These are phyloP conservation scores for Scomberomorus guttatus DNA, from an alignment of 2,797 vertebrate species.

Conservation along the genomic window DNA sequence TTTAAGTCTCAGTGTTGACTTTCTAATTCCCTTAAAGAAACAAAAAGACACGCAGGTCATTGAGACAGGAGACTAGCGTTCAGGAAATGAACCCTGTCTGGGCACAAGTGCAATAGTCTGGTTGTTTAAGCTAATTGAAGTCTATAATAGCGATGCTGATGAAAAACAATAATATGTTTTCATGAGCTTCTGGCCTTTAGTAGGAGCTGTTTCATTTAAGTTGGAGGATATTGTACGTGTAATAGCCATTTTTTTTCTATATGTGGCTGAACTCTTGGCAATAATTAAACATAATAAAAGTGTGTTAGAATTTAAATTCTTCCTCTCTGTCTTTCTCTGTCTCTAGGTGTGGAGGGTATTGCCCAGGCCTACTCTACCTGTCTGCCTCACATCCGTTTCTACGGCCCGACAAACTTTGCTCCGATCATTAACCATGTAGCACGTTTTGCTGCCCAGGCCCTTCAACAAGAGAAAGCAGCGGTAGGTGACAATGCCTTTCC, in stretches of 20 bases:
- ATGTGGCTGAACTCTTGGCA: too few species aligned
- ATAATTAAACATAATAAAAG: not conserved
- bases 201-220: conserved; percentile 4
- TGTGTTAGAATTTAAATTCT: not conserved
- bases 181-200: not conserved
- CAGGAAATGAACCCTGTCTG: conserved; percentile 3
- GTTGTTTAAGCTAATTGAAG: not conserved
- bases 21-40: not conserved
- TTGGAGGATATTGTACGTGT: not conserved
- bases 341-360: conserved; percentile 95
- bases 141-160: not conserved
- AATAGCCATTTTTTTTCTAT: not conserved
- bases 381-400: conserved; percentile 97
- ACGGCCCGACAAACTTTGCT: conserved; percentile 97
- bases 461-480: conserved; percentile 92
- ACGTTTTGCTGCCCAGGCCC: conserved; percentile 94
- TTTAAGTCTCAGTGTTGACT: not conserved
- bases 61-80: not conserved
- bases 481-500: conserved; percentile 81
- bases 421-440: conserved; percentile 98
- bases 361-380: conserved; percentile 94
- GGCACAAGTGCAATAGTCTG: not conserved
- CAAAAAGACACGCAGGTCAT: not conserved
- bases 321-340: conserved; percentile 12
- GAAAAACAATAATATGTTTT: not conserved